A percentile compares a stretch with the other conserved stretches of the same genome.
These are phyloP conservation scores for Heliothis virescens DNA, from an alignment of 1,140 invertebrate species.

Conservation along the genomic window DNA sequence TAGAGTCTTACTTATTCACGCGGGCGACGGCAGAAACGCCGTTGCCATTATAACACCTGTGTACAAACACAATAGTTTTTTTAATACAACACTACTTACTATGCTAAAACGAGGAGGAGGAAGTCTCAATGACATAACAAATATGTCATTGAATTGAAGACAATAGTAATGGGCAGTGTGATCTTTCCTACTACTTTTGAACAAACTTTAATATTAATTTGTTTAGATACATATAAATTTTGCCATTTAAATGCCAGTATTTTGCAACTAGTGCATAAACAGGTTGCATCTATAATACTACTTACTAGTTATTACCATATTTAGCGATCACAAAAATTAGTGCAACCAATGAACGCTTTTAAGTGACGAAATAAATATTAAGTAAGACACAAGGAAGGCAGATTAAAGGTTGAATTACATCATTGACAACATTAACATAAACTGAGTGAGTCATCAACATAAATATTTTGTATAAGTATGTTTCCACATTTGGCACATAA, in stretches of 20 bases:
- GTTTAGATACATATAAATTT: background rate
- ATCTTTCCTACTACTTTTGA: background rate
- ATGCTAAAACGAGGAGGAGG: background rate
- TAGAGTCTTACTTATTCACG: constrained; percentile 80
- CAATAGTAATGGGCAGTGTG: background rate
- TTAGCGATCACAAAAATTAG: constrained; percentile 20
- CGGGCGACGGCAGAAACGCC: constrained; percentile 78
- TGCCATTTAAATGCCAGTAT: background rate
- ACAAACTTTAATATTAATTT: too few species aligned
- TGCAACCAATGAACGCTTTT: constrained; percentile 17
- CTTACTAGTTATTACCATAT: background rate
- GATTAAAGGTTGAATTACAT: constrained; percentile 43
- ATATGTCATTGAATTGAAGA: background rate
- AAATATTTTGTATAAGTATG: constrained; percentile 25
- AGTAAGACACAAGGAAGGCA: constrained; percentile 32
- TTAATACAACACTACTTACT: constrained; percentile 8
- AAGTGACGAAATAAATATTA: constrained; percentile 5
- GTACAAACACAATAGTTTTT: constrained; percentile 55
- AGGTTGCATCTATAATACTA: background rate
- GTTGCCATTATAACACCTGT: constrained; percentile 85
- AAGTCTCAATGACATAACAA: constrained; percentile 2
- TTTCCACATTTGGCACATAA: constrained; percentile 23
- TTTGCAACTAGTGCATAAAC: background rate
- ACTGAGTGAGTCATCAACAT: constrained; percentile 36
- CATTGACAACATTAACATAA: constrained; percentile 31